phyloP scores from a whole-genome alignment of 2,888 invertebrate species.

The Nephrotoma flavescens region DNA sequence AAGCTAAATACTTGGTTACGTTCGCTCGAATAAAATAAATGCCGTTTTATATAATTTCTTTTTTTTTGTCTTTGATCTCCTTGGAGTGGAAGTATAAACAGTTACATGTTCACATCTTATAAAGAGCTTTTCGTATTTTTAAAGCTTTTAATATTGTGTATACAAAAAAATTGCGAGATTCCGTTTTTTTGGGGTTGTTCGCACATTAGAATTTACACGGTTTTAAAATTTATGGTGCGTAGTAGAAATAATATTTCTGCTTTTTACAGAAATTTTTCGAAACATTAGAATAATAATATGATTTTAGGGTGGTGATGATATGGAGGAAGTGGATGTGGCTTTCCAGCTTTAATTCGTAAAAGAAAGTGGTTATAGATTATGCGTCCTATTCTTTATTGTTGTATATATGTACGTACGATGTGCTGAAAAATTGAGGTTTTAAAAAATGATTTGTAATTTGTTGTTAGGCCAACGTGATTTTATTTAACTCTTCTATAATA shows the following conservation, averaged over 20 bases:
- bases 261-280: no score
- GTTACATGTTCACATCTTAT: neutral
- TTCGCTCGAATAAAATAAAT: neutral
- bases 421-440: no score
- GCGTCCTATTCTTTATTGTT: no score
- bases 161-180: neutral
- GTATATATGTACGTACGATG: no score
- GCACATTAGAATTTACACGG: neutral
- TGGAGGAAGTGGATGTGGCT: neutral
- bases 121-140: neutral
- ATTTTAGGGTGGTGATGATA: neutral
- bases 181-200: neutral
- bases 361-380: neutral
- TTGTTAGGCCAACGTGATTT: no score
- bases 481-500: no score
- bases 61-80: neutral
- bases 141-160: neutral
- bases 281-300: neutral
- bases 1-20: neutral
- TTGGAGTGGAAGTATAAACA: neutral
- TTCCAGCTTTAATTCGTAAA: neutral
- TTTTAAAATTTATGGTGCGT: neutral
- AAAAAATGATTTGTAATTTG: no score
- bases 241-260: neutral
- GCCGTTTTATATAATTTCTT: neutral